Conservation (phyloP, 2,888 invertebrate genomes). For the Euplagia quadripunctaria region DNA sequence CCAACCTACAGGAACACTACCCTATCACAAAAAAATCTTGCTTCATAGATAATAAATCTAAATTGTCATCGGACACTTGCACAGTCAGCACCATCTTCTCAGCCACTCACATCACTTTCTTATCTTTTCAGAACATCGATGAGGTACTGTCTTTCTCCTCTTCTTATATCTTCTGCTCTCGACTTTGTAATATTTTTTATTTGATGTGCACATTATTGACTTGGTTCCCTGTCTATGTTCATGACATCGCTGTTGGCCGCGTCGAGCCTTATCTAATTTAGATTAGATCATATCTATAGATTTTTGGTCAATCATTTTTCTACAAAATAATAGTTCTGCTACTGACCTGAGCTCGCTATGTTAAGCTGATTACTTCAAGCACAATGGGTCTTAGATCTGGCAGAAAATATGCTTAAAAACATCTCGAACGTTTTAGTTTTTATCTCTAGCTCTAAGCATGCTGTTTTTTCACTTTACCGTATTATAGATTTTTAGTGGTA, state of each 20-base stretch:
- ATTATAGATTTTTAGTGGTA: slow-evolving; percentile 29
- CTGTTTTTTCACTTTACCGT: slow-evolving; percentile 24
- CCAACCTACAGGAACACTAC: slow-evolving; percentile 45
- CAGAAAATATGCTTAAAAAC: slow-evolving; percentile 21
- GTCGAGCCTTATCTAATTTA: slow-evolving; percentile 50
- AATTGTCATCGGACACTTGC: slow-evolving; percentile 59
- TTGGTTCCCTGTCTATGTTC: slow-evolving; percentile 54
- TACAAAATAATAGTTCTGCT: slow-evolving; percentile 50
- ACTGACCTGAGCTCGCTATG: slow-evolving; percentile 42
- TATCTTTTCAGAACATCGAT: slow-evolving; percentile 88
- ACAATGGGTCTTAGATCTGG: slow-evolving; percentile 20
- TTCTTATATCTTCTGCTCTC: slow-evolving; percentile 72
- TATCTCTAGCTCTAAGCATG: slow-evolving; percentile 40
- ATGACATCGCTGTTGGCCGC: slow-evolving; percentile 57
- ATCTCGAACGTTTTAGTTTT: slow-evolving; percentile 26
- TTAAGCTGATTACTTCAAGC: slow-evolving; percentile 40
- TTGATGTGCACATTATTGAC: slow-evolving; percentile 69
- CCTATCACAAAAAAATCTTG: slow-evolving; percentile 44
- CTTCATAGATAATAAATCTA: slow-evolving; percentile 44
- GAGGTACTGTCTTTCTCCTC: slow-evolving; percentile 87
- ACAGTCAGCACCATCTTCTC: slow-evolving; percentile 73
- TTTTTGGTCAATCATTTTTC: slow-evolving; percentile 46
- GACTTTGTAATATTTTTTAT: slow-evolving; percentile 68
- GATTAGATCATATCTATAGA: slow-evolving; percentile 58
- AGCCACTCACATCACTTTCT: slow-evolving; percentile 84